These are phyloP conservation scores for Pteromalus puparum DNA, from an alignment of 1,140 invertebrate genomes.

Conservation along the genomic window DNA sequence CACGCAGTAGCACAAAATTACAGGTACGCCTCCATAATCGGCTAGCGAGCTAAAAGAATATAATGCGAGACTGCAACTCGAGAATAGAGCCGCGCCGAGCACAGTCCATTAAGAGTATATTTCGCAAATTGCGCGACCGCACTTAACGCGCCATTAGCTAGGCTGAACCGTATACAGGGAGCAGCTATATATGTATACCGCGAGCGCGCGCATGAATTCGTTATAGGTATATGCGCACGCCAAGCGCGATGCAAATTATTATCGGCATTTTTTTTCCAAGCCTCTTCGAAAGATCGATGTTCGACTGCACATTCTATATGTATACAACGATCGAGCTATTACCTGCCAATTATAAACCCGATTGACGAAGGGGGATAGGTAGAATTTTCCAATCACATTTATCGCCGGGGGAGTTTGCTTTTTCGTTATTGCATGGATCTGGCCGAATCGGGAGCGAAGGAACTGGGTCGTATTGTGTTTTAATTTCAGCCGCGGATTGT, in stretches of 20 bases:
- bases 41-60: not conserved
- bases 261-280: not conserved
- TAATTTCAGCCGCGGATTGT: too few relatives aligned
- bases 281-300: not conserved
- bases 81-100: not conserved
- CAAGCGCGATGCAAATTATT: not conserved
- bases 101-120: not conserved
- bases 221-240: not conserved
- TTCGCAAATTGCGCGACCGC: not conserved
- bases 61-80: not conserved
- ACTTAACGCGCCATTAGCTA: conserved; percentile 13
- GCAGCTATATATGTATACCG: too few relatives aligned
- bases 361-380: conserved; percentile 34
- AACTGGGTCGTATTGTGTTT: too few relatives aligned
- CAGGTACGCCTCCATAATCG: not conserved
- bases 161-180: not conserved
- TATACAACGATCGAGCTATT: too few relatives aligned
- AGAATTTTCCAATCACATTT: too few relatives aligned
- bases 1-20: not conserved
- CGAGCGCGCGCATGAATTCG: not conserved
- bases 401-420: too few relatives aligned
- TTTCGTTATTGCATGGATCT: too few relatives aligned
- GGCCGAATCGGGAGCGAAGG: too few relatives aligned
- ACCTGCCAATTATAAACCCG: conserved; percentile 60
- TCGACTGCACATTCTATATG: too few relatives aligned